Percentiles rank a stretch among this genome's conserved stretches.
These are phyloP conservation scores for Fulica atra DNA, from an alignment of 2,113 vertebrate genomes.

Conservation along the genomic window DNA sequence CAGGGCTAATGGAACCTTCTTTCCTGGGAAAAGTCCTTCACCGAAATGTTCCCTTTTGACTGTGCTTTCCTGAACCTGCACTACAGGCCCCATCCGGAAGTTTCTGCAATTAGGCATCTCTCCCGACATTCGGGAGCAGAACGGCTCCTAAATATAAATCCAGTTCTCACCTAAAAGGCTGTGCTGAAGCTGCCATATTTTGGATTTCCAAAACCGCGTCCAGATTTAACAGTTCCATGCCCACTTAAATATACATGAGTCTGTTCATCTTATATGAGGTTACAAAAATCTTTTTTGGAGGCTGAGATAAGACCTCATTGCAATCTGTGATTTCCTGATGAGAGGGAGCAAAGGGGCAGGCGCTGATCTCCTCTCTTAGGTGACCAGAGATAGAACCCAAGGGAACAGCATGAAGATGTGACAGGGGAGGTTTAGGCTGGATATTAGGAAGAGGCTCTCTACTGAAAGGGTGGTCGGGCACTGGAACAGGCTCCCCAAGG, in stretches of 20 bases:
- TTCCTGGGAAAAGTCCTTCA: background rate
- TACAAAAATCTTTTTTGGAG: background rate
- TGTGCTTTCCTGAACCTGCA: background rate
- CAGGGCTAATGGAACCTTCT: background rate
- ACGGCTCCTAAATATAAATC: background rate
- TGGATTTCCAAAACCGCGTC: background rate
- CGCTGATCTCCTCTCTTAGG: too few relatives aligned
- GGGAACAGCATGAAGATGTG: too few relatives aligned
- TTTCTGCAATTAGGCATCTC: background rate
- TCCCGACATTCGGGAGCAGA: rapidly evolving
- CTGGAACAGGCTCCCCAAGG: too few relatives aligned
- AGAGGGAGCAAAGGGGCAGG: too few relatives aligned
- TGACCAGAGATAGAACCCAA: too few relatives aligned
- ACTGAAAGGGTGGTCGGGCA: too few relatives aligned
- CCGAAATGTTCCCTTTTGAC: background rate
- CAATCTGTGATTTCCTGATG: too few relatives aligned
- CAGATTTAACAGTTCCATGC: background rate
- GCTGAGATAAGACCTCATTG: too few relatives aligned
- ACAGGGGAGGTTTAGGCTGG: too few relatives aligned
- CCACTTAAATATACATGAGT: background rate
- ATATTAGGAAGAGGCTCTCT: too few relatives aligned
- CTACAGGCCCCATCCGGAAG: background rate
- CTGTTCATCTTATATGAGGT: background rate
- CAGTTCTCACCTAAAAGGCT: background rate
- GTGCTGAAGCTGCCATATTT: background rate